Evolutionary conservation across 2,888 invertebrate genomes (phyloP), one percentile per base, ranked within the genome.

Genomic region (Hipparchia sbordonii): DNA sequence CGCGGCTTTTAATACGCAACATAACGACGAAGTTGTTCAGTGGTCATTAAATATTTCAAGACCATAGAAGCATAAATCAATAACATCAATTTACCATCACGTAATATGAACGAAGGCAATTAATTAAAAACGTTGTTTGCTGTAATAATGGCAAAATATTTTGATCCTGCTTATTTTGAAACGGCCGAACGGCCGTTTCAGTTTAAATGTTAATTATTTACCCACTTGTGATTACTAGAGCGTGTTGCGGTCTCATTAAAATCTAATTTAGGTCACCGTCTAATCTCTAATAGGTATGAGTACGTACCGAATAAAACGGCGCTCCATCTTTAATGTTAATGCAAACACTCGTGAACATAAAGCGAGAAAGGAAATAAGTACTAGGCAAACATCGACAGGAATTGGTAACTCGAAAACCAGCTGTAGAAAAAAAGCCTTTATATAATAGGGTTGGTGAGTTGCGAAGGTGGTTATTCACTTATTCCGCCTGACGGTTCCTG

Each of bases 381-480:
- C 39, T 39, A 45, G 10, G 23, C 48, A 48, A 48, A 48, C 8
- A 63, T 63, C 10, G 48, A 2, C n/a, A 63, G 63, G 48, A 9
- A n/a, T 6, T 1, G n/a, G 45, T 23, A 62, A 48, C 62, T 48
- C 46, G 13, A 51, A 63, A 61, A 48, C 23, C 46, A 13, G 62
- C 45, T 46, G 66, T 84, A 86, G 85, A 82, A 85, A 78, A 83
- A 82, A 82, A 81, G 82, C 84, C 82, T 88, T 89, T 85, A 57
- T 54, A 54, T 54, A 89, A 89, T 84, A 83, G 83, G 88, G 85
- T 87, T 87, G 86, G 87, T 89, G 83, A 86, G 81, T 82, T 89
- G 88, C 90, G 88, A 88, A 90, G 87, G 87, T 82, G 84, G 87
- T 89, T 90, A 92, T 92, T 88, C 86, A 91, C 88, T 92, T 92